These are phyloP conservation scores for Oryzias woworae DNA, from an alignment of 2,113 vertebrate genomes.

Conservation along the genomic window DNA sequence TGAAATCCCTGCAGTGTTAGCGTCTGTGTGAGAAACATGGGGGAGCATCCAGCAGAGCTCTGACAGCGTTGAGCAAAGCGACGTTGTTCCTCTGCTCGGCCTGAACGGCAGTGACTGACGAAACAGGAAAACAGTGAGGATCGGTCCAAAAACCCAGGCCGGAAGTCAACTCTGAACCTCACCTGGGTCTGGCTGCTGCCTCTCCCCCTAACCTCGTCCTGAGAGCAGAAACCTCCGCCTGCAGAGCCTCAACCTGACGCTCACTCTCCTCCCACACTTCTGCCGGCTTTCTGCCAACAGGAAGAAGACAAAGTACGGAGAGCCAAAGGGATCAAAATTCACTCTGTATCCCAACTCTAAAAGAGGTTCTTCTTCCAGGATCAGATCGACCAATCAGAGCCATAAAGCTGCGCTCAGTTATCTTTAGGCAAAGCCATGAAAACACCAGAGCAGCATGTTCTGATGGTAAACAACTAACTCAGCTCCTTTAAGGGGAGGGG, in stretches of 20 bases:
- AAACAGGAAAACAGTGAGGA: not conserved
- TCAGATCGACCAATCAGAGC: too few species aligned
- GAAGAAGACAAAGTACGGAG: not conserved
- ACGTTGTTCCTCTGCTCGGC: slow-evolving; percentile 75
- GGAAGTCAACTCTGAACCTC: not conserved
- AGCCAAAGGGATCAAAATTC: too few species aligned
- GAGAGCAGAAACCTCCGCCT: slow-evolving; percentile 80
- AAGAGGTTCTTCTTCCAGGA: too few species aligned
- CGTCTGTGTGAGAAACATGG: slow-evolving; percentile 80
- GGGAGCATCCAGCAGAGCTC: slow-evolving; percentile 77
- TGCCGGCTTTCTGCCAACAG: slow-evolving; percentile 77
- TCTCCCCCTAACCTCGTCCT: slow-evolving; percentile 77
- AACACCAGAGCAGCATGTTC: not conserved
- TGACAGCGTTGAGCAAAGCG: slow-evolving; percentile 84
- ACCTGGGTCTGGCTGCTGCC: slow-evolving; percentile 55
- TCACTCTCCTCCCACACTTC: slow-evolving; percentile 85
- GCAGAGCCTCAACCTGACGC: slow-evolving; percentile 80
- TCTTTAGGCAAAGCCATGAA: too few species aligned
- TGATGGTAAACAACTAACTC: not conserved
- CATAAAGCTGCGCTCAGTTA: too few species aligned
- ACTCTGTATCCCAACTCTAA: too few species aligned
- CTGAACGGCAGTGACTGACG: slow-evolving; percentile 44
- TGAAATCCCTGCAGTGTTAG: slow-evolving; percentile 77
- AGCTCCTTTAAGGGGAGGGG: too few species aligned
- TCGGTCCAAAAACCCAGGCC: too few species aligned